Evolutionary conservation across 2,113 vertebrate species (phyloP).

Genomic region (Microcebus murinus): DNA sequence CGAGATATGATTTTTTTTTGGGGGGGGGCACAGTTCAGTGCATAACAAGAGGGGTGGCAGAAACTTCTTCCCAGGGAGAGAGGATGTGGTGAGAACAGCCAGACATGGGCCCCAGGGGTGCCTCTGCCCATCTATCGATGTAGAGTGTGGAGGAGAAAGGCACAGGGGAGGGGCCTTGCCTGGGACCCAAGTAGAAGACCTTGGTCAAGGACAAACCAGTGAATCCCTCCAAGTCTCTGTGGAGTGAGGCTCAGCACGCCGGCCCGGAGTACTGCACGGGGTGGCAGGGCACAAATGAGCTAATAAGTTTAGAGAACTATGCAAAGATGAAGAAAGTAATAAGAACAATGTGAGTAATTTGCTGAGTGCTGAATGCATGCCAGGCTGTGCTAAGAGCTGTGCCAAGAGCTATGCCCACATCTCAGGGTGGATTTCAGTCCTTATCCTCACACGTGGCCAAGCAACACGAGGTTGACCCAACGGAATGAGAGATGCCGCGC

Average conservation of each 20-base stretch:
- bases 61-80: neutral
- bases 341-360: neutral
- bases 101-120: neutral
- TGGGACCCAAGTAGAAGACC: neutral
- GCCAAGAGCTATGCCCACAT: no score
- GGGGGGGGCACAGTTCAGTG: neutral
- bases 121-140: neutral
- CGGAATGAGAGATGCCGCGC: neutral
- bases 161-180: neutral
- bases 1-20: neutral
- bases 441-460: neutral
- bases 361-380: rapidly evolving
- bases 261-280: neutral
- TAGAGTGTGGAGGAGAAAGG: neutral
- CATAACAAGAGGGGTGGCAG: neutral
- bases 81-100: neutral
- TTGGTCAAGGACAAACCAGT: neutral
- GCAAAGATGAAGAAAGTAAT: neutral
- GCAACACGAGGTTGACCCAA: neutral
- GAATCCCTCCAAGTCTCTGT: neutral
- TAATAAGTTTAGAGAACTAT: neutral
- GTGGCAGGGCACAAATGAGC: neutral
- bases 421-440: no score
- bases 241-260: neutral
- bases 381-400: neutral